Percentiles rank a stretch among this genome's conserved stretches.
Evolutionary conservation across 1,140 invertebrate genomes (phyloP).

Genomic region (Zelostemma sp.): DNA sequence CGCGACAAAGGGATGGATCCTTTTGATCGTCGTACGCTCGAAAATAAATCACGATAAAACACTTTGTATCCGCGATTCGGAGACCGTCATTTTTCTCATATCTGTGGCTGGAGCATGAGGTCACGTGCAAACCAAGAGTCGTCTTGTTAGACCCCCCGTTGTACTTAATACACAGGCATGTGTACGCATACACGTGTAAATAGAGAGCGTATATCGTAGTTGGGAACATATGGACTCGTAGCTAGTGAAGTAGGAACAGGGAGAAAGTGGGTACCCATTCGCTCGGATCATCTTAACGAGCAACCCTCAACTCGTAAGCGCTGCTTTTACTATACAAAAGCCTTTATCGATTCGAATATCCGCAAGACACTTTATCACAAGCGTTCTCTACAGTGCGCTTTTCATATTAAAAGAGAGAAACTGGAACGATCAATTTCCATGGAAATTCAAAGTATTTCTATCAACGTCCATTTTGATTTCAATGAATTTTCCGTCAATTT

Average conservation of each 20-base stretch:
- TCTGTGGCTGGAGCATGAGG: slow-evolving; percentile 38
- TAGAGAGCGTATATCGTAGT: slow-evolving; percentile 7
- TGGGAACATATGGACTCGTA: slow-evolving; percentile 6
- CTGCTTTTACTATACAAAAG: slow-evolving; percentile 37
- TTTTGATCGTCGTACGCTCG: slow-evolving; percentile 14
- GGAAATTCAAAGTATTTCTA: too few relatives aligned
- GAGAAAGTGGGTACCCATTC: slow-evolving; percentile 28
- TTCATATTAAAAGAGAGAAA: too few relatives aligned
- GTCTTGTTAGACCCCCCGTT: slow-evolving; percentile 46
- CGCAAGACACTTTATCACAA: slow-evolving; percentile 3
- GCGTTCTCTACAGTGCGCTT: neutral
- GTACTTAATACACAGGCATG: slow-evolving; percentile 12
- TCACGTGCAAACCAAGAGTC: slow-evolving; percentile 45
- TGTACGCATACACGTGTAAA: slow-evolving; percentile 10
- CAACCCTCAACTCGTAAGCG: slow-evolving; percentile 34
- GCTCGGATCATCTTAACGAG: slow-evolving; percentile 54
- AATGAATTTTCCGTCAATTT: too few relatives aligned
- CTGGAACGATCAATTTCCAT: too few relatives aligned
- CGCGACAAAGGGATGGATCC: slow-evolving; percentile 13
- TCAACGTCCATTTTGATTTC: too few relatives aligned
- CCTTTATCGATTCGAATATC: slow-evolving; percentile 5
- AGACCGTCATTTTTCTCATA: slow-evolving; percentile 31
- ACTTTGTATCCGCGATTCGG: slow-evolving; percentile 19
- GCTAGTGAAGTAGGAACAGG: slow-evolving; percentile 18
- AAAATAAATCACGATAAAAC: slow-evolving; percentile 30